phyloP scores from a whole-genome alignment of 2,888 invertebrate genomes.

The Apantesis nais region DNA sequence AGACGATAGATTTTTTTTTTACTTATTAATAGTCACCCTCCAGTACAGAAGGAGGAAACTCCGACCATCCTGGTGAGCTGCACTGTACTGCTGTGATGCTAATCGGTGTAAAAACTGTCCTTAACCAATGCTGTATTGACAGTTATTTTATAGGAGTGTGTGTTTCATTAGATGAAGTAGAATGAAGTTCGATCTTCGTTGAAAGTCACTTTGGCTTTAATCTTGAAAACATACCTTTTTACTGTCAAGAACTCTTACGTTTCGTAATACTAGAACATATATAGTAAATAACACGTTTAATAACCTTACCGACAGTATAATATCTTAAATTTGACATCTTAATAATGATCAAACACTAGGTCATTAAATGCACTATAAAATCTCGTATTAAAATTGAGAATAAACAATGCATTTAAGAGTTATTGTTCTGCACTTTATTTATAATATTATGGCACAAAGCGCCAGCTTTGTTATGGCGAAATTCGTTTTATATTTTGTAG shows the following conservation, averaged over 20 bases:
- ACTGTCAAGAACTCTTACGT: not conserved
- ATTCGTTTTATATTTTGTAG: constrained; percentile 54
- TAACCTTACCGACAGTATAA: not conserved
- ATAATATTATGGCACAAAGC: constrained; percentile 69
- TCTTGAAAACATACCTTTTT: not conserved
- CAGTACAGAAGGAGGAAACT: too few relatives aligned
- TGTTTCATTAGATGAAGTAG: too few relatives aligned
- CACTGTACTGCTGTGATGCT: too few relatives aligned
- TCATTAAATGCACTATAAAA: constrained; percentile 36
- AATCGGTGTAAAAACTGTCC: too few relatives aligned
- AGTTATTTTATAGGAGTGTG: too few relatives aligned
- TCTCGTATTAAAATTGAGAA: constrained; percentile 52
- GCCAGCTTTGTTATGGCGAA: constrained; percentile 66
- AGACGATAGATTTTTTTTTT: too few relatives aligned
- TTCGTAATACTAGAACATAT: not conserved
- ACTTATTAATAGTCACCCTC: too few relatives aligned
- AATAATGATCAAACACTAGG: constrained; percentile 21
- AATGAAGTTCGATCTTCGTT: not conserved
- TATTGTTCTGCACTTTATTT: constrained; percentile 67
- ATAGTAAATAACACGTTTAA: not conserved
- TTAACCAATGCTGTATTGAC: too few relatives aligned
- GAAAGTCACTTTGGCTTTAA: not conserved
- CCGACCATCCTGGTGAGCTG: too few relatives aligned
- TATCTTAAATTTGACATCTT: constrained; percentile 24
- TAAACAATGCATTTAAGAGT: constrained; percentile 68